Conservation (phyloP, 2,888 invertebrate species). For the Thecocarcelia acutangulata region DNA sequence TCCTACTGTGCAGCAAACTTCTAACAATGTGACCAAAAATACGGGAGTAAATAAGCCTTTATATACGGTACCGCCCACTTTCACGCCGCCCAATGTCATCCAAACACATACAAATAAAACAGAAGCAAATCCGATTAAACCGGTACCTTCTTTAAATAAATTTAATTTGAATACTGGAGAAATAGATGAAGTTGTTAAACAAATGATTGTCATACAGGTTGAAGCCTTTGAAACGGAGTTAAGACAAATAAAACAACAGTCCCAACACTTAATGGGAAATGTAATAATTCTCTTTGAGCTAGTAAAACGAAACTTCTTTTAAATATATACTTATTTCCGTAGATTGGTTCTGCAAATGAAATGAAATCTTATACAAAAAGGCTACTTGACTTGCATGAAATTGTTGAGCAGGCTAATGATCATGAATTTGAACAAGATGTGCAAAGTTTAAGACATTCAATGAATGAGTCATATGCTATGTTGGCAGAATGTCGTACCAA, state of each 20-base stretch:
- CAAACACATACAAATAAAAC: slow-evolving; percentile 33
- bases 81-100: slow-evolving; percentile 72
- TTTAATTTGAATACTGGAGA: slow-evolving; percentile 70
- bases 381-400: slow-evolving; percentile 83
- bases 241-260: slow-evolving; percentile 84
- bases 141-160: slow-evolving; percentile 50
- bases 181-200: slow-evolving; percentile 82
- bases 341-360: slow-evolving; percentile 84
- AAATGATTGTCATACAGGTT: slow-evolving; percentile 86
- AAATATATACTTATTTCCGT: slow-evolving; percentile 3
- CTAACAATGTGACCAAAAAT: slow-evolving; percentile 21
- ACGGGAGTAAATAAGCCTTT: slow-evolving; percentile 73
- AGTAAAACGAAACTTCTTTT: slow-evolving; percentile 15
- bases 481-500: slow-evolving; percentile 79
- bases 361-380: slow-evolving; percentile 82
- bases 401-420: slow-evolving; percentile 85
- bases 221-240: slow-evolving; percentile 86
- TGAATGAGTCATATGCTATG: slow-evolving; percentile 82
- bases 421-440: slow-evolving; percentile 86
- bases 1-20: neutral
- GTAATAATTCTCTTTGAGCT: slow-evolving; percentile 67
- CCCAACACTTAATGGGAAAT: slow-evolving; percentile 80
- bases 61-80: slow-evolving; percentile 77
- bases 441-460: slow-evolving; percentile 81
- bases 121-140: slow-evolving; percentile 25